phyloP scores from a whole-genome alignment of 2,888 invertebrate genomes.

The Amblyteles armatorius region DNA sequence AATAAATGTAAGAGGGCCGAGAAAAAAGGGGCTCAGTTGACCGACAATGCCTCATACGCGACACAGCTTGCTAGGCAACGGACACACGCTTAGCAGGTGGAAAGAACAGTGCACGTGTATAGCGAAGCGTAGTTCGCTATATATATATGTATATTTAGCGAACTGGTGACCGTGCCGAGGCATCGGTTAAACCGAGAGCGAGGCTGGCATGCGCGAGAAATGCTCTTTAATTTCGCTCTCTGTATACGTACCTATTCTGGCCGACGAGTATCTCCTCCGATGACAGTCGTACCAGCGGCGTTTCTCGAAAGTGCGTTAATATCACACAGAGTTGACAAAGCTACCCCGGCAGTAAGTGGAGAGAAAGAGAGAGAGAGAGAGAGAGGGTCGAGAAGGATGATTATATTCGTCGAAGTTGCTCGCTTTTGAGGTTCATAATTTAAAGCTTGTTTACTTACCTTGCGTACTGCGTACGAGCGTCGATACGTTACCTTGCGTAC shows the following conservation, averaged over 20 bases:
- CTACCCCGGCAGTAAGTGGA: neutral
- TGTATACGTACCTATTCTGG: neutral
- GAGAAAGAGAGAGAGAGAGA: neutral
- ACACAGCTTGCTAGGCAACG: neutral
- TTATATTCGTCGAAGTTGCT: slow-evolving; percentile 22
- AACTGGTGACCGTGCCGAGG: neutral
- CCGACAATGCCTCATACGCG: neutral
- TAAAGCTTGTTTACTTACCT: slow-evolving; percentile 42
- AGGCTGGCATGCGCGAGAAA: slow-evolving; percentile 39
- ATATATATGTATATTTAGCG: neutral
- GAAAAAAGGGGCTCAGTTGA: too few relatives aligned
- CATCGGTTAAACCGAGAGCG: neutral
- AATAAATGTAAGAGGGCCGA: too few relatives aligned
- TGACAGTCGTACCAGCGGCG: slow-evolving; percentile 7
- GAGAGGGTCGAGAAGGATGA: neutral
- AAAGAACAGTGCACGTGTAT: too few relatives aligned
- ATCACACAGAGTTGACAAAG: slow-evolving; percentile 11
- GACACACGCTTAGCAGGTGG: too few relatives aligned
- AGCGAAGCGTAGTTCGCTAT: too few relatives aligned
- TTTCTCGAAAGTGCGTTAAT: slow-evolving; percentile 45
- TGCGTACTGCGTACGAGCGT: too few relatives aligned
- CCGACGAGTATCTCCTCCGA: slow-evolving; percentile 6
- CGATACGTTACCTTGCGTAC: too few relatives aligned
- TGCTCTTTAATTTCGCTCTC: slow-evolving; percentile 14
- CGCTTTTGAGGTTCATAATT: neutral